Conservation (phyloP, 2,888 invertebrate species). For the Lithodes maja region DNA sequence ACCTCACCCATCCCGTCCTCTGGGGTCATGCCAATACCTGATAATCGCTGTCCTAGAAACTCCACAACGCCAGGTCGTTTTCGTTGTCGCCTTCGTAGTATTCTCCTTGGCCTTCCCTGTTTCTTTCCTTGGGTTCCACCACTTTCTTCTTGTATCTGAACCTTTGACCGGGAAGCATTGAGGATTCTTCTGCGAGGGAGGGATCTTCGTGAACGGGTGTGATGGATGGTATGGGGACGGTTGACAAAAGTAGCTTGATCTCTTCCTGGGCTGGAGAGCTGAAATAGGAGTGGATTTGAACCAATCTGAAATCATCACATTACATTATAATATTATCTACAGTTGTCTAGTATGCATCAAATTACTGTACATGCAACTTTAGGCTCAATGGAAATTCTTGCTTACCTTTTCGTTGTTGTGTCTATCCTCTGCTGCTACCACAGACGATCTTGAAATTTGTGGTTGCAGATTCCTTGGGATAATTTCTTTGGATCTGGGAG, state of each 20-base stretch:
- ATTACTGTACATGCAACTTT: too few relatives aligned
- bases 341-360: too few relatives aligned
- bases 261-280: neutral
- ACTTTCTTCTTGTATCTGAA: neutral
- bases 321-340: too few relatives aligned
- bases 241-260: too few relatives aligned
- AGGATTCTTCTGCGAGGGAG: neutral
- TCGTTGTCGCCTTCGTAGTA: neutral
- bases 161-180: neutral
- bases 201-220: neutral
- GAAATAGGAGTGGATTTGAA: neutral
- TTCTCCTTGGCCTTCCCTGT: neutral
- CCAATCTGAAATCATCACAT: too few relatives aligned
- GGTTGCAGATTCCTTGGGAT: too few relatives aligned
- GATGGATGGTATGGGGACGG: neutral
- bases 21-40: neutral
- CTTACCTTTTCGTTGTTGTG: too few relatives aligned
- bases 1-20: slow-evolving; percentile 4
- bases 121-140: neutral
- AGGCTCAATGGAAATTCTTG: too few relatives aligned
- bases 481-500: too few relatives aligned
- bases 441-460: too few relatives aligned
- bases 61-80: neutral
- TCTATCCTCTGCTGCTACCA: too few relatives aligned
- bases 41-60: neutral